Evolutionary conservation across 37 sponge, comb jelly and placozoan genomes (phyloP).

Genomic region (Spongia lamella): DNA sequence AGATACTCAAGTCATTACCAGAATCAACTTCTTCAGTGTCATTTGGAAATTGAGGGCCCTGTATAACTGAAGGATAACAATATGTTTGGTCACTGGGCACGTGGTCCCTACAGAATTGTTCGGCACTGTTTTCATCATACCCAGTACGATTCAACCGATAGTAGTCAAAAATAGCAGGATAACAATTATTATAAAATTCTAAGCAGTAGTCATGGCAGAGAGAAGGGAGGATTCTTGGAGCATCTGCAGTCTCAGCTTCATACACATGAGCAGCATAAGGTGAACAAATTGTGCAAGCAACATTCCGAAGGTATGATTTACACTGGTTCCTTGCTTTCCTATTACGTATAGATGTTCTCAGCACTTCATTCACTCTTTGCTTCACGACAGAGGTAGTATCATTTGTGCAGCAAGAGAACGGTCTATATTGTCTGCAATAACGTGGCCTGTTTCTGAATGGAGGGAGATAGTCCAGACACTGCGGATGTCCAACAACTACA

Average conservation of each 20-base stretch:
- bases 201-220: constrained; percentile 60
- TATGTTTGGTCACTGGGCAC: constrained; percentile 38
- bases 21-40: not conserved
- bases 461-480: constrained; percentile 71
- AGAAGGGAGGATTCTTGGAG: constrained; percentile 31
- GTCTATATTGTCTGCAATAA: constrained; percentile 54
- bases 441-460: constrained; percentile 35
- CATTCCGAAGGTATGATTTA: constrained; percentile 30
- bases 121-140: not conserved
- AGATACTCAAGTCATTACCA: constrained; percentile 29
- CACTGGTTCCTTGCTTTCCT: constrained; percentile 26
- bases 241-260: constrained; percentile 35
- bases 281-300: constrained; percentile 60
- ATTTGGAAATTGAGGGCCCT: constrained; percentile 37
- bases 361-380: not conserved
- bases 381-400: constrained; percentile 12
- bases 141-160: constrained; percentile 31
- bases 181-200: constrained; percentile 46
- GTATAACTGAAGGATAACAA: constrained; percentile 72
- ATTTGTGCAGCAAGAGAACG: constrained; percentile 51
- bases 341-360: not conserved
- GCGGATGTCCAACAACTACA: constrained; percentile 45
- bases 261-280: constrained; percentile 76
- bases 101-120: constrained; percentile 43
- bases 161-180: constrained; percentile 22